Conservation (phyloP, 1,140 invertebrate species). For the Cotesia typhae region DNA sequence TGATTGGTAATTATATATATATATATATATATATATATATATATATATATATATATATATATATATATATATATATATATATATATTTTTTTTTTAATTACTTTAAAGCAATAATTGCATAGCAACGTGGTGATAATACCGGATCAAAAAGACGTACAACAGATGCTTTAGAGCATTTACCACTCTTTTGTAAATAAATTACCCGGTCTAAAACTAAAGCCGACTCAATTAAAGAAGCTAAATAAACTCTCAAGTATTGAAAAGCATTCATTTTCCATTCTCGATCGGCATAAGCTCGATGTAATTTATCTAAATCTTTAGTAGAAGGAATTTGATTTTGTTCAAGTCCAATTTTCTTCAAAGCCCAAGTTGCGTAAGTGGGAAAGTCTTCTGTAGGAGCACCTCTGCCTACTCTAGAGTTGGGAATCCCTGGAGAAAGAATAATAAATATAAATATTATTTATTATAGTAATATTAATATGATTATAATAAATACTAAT, state of each 20-base stretch:
- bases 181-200: slow-evolving; percentile 77
- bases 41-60: neutral
- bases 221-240: slow-evolving; percentile 86
- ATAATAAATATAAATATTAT: too few species aligned
- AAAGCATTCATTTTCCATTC: slow-evolving; percentile 79
- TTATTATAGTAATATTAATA: too few species aligned
- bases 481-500: too few species aligned
- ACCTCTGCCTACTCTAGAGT: slow-evolving; percentile 66
- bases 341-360: slow-evolving; percentile 65
- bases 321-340: slow-evolving; percentile 61
- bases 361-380: slow-evolving; percentile 74
- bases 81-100: slow-evolving; percentile 9
- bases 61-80: neutral
- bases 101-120: slow-evolving; percentile 73
- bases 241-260: slow-evolving; percentile 80
- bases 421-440: slow-evolving; percentile 56
- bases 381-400: slow-evolving; percentile 64
- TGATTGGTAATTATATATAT: neutral
- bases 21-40: neutral
- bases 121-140: slow-evolving; percentile 79
- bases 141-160: slow-evolving; percentile 80
- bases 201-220: slow-evolving; percentile 86
- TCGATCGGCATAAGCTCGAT: slow-evolving; percentile 60
- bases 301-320: slow-evolving; percentile 64
- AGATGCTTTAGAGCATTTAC: slow-evolving; percentile 70